A percentile compares a stretch with the other conserved stretches of the same genome.
Evolutionary conservation across 2,113 vertebrate genomes (phyloP).

Genomic region (Pristiophorus japonicus): DNA sequence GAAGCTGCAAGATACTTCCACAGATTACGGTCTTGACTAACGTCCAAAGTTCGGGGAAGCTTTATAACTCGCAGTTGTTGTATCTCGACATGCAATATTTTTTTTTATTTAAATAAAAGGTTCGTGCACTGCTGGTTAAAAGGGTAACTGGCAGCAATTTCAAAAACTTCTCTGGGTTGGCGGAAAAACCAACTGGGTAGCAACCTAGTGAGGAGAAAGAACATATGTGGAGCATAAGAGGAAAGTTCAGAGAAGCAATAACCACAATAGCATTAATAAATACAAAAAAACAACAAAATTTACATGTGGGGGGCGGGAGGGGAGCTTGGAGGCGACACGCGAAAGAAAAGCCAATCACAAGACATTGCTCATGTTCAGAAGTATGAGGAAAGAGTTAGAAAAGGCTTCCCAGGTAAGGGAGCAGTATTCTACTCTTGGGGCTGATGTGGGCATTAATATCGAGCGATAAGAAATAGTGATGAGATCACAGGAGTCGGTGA

Average conservation of each 20-base stretch:
- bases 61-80: neutral
- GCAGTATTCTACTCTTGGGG: neutral
- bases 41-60: neutral
- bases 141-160: neutral
- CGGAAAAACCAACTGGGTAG: neutral
- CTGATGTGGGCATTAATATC: neutral
- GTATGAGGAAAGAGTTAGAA: neutral
- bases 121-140: neutral
- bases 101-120: neutral
- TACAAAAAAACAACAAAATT: neutral
- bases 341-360: neutral
- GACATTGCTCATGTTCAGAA: neutral
- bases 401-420: neutral
- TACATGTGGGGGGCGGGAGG: neutral
- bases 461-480: neutral
- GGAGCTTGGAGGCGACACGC: neutral
- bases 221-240: neutral
- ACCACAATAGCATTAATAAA: constrained; percentile 6
- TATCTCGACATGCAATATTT: neutral
- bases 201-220: constrained; percentile 17
- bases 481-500: neutral
- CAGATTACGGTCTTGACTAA: neutral
- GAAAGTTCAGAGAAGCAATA: constrained; percentile 2
- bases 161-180: constrained; percentile 5
- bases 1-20: neutral